Evolutionary conservation across 92 coral and sea anemone species (phyloP), one percentile per base, ranked within the genome.

Genomic region (Actinernus sp.): DNA sequence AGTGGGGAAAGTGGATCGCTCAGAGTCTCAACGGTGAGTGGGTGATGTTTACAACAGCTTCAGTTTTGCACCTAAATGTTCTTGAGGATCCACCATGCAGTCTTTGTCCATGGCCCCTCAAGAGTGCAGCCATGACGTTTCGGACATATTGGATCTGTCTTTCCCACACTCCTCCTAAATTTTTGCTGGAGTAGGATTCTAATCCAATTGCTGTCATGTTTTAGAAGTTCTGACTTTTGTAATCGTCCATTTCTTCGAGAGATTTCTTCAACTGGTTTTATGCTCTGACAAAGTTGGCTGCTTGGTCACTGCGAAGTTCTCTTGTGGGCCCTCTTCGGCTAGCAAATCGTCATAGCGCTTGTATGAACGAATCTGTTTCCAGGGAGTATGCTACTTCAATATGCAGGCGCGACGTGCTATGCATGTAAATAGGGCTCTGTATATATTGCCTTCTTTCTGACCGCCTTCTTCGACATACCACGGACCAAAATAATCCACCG

Each of bases 401-500:
- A 45, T 81, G 82, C 21, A 73, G 18, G 75, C 76, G 34, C 63
- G 73, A 51, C 82, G 51, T 49, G 77, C 71, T 13, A 78, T 18
- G 44, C 77, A 78, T 9, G 85, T 78, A 44, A 78, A 78, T 69
- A 78, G 50, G 6, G 58, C 88, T 18, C 88, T 65, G 28, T 82
- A 65, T 58, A 76, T 58, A 48, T 82, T 82, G 28, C 65, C 78
- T 27, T 59, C 76, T 22, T 61, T 10, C 41, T n/a, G n/a, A n/a
- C 78, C 29, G 50, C 83, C 88, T 58, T 27, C 66, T 28, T 82
- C 54, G 6, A 68, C 79, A 30, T 76, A 44, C 85, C 75, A 84
- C 33, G 81, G 85, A 13, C 90, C 85, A 24, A 76, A 84, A 56
- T 55, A 66, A 26, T 76, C 74, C 0, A 67, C 67, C 16, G 50